A percentile compares a stretch with the other conserved stretches of the same genome.
phyloP scores from a whole-genome alignment of 2,888 invertebrate species.

The Flexamia atlantica region DNA sequence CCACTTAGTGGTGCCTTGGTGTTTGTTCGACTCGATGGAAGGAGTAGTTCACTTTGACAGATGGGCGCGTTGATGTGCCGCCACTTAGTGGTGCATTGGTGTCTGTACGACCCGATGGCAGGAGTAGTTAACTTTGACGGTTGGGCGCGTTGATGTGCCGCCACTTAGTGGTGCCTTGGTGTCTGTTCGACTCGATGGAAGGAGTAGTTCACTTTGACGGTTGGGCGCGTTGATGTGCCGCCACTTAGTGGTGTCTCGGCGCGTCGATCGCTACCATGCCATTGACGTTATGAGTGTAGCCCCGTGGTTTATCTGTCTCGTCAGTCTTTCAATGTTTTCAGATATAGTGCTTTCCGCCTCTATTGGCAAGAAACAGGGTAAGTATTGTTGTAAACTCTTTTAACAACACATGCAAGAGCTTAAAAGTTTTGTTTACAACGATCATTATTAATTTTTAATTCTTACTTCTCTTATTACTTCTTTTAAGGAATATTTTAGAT shows the following conservation, averaged over 20 bases:
- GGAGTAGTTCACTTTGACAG: not conserved
- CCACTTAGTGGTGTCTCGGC: not conserved
- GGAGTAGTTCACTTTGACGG: not conserved
- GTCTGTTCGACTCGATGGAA: not conserved
- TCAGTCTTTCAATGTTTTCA: not conserved
- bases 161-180: no score
- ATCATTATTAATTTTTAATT: no score
- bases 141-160: no score
- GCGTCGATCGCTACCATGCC: not conserved
- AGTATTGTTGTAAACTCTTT: not conserved
- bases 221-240: not conserved
- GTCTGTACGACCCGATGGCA: not conserved
- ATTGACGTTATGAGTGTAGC: not conserved
- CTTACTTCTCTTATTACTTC: no score
- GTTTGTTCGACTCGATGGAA: not conserved
- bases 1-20: no score
- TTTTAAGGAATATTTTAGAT: no score
- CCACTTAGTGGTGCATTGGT: not conserved
- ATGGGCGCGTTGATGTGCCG: not conserved
- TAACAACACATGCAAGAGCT: no score
- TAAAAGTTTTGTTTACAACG: no score
- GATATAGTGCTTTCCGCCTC: not conserved
- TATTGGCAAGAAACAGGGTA: slow-evolving; percentile 23
- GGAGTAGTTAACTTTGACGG: no score
- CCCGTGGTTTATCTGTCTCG: not conserved